Evolutionary conservation across 2,113 vertebrate species (phyloP), one percentile per base, ranked within the genome.

Genomic region (Mus spicilegus): DNA sequence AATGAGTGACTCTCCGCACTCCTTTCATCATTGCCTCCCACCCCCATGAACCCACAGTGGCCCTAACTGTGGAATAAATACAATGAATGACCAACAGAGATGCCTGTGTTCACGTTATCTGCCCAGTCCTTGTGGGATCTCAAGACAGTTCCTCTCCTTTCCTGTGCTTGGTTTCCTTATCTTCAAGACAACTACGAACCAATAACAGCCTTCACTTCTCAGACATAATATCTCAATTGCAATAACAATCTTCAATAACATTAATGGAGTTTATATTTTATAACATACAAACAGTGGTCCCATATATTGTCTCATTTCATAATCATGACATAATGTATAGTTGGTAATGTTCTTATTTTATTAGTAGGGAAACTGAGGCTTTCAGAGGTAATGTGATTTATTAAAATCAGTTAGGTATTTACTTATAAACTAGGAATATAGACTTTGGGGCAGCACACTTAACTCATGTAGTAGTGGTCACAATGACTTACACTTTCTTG

Each of bases 211-310:
- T 28, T 69, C 65, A 61, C 67, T 91, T 84, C 75, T 75, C 54
- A 80, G 70, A 49, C 12, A 56, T 1, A 28, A 0, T 81, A 16
- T 93, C 49, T 95, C 11, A 14, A 14, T 20, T 90, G 61, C 46
- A 97, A 56, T 63, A 95, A 49, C 11, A 96, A 33, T 90, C 51
- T 26, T 58, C 88, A 80, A 76, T 61, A 70, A 76, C 75, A 63
- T 49, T 49, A 77, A 22, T 42, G 17, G 49, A 28, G 24, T 70
- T 95, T 97, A 78, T 5, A 58, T 86, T 94, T 89, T 54, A 69
- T 54, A 87, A 69, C 73, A 24, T 93, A 63, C 36, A 90, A 84
- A 39, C 54, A 87, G 10, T 24, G 70, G n/a, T 92, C 39, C 2
- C 14, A 4, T 42, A 51, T 70, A 75, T 88, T 85, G 19, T 33